Base-by-base conservation (phyloP, 2,113 vertebrate genomes). In the Struthio camelus region DNA sequence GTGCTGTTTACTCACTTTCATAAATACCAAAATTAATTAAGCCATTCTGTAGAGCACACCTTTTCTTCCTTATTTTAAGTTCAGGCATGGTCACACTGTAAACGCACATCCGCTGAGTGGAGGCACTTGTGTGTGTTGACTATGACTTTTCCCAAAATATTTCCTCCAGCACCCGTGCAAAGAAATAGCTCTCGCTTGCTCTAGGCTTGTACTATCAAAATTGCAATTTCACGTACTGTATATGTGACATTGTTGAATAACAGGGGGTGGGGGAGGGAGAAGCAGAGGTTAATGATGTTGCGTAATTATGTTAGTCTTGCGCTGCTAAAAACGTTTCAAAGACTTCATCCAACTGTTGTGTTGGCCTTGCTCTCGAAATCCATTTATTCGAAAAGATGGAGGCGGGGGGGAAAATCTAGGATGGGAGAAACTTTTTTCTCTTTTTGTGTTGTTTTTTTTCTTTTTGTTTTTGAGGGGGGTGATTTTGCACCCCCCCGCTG, bases 221-320 rank as follows among this genome's bases (percentile, higher is more conserved):
- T 2, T 4, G 50, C 54, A 5, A 11, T 69, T 62, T 58, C 42
- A 3, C 15, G 1, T 18, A 4, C 1, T 4, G 58, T n/a, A 14
- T 14, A 1, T 24, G 61, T 67, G 66, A 71, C 34, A 1, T 8
- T 13, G 70, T 46, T 66, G 78, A 28, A 12, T 78, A 79, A 50
- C 1, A 6, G 23, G 46, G 46, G 34, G 23, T 9, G 62, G 54
- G 85, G 6, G 3, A 56, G 58, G 34, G 46, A 54, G 54, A 69
- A 88, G 85, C 89, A 65, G 89, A 80, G 89, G 70, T 89, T 89
- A 85, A 80, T 91, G 83, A 69, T 3, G 27, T 87, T 87, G 62
- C 28, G 6, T 87, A 87, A 94, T 91, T 79, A 84, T 38, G 72
- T 87, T 91, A 88, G 87, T 80, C 89, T 59, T 50, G 38, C 1